Evolutionary conservation across 2,113 vertebrate genomes (phyloP).

Genomic region (Caretta caretta): DNA sequence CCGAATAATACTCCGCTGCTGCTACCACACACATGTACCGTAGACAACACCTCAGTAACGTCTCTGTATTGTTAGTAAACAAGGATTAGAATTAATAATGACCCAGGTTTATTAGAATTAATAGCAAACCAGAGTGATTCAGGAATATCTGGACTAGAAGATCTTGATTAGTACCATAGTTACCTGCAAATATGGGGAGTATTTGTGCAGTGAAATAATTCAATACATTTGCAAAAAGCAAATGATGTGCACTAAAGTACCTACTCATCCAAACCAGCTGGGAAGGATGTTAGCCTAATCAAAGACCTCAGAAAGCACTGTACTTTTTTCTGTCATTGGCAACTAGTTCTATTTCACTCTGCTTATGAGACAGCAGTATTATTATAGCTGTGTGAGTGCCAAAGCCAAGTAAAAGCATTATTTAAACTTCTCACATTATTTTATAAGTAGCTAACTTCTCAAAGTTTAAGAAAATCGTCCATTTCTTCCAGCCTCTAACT

Average conservation of each 20-base stretch:
- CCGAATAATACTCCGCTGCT: background rate
- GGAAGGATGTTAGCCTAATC: background rate
- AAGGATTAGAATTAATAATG: background rate
- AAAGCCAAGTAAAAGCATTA: background rate
- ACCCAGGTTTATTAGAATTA: background rate
- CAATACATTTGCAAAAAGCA: slow-evolving; percentile 8
- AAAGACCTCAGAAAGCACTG: background rate
- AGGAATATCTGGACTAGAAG: background rate
- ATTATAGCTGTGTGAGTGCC: background rate
- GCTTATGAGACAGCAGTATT: rapidly evolving
- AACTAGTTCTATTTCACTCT: background rate
- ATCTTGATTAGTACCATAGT: background rate
- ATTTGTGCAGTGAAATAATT: background rate
- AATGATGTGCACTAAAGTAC: background rate
- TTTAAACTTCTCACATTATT: background rate
- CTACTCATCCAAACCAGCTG: background rate
- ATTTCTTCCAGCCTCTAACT: background rate
- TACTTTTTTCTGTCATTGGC: background rate
- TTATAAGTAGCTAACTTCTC: background rate
- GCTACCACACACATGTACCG: background rate
- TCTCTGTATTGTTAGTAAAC: background rate
- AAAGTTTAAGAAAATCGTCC: background rate
- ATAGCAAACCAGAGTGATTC: background rate
- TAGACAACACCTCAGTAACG: background rate
- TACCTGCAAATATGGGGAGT: background rate